phyloP scores from a whole-genome alignment of 2,113 vertebrate genomes.

The Lathamus discolor region DNA sequence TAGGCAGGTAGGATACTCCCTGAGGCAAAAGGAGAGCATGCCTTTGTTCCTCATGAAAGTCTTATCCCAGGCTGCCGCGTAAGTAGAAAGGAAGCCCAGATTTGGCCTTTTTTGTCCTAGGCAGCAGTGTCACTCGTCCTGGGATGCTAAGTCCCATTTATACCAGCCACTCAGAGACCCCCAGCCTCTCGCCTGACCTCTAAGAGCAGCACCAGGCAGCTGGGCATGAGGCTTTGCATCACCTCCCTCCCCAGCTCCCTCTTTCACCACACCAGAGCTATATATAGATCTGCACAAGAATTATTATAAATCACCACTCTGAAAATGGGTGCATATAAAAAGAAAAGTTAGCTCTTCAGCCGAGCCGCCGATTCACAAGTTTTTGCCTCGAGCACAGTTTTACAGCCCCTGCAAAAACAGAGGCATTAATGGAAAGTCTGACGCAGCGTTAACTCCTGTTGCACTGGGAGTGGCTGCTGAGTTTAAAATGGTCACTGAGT shows the following conservation, averaged over 20 bases:
- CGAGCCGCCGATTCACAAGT: neutral
- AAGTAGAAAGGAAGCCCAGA: neutral
- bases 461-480: neutral
- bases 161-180: neutral
- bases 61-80: neutral
- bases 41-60: neutral
- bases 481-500: neutral
- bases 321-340: neutral
- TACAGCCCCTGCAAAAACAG: conserved; percentile 25
- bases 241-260: neutral
- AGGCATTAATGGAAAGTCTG: conserved; percentile 61
- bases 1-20: neutral
- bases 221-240: neutral
- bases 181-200: neutral
- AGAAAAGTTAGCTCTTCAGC: conserved; percentile 35
- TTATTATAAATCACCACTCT: neutral
- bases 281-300: neutral
- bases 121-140: no score
- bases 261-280: neutral
- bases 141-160: neutral
- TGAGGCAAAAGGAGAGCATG: neutral
- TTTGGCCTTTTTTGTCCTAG: neutral
- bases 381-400: conserved; percentile 29
- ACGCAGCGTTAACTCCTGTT: neutral
- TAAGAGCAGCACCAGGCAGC: neutral